phyloP scores from a whole-genome alignment of 2,888 invertebrate species.

The Esperia sulphurella region DNA sequence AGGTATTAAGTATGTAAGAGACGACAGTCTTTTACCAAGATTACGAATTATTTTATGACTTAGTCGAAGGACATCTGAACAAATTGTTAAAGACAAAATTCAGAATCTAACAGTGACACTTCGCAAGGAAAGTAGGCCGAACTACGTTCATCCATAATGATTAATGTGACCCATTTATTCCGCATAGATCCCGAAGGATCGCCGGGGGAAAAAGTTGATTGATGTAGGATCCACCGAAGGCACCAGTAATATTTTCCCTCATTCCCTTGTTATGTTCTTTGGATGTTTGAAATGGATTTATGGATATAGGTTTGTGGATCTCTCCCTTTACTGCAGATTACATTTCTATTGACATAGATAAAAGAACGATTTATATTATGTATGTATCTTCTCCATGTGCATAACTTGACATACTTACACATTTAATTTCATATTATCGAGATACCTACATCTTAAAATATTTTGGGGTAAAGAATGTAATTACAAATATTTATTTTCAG shows the following conservation, averaged over 20 bases:
- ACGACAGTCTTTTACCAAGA: too few relatives aligned
- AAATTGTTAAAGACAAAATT: conserved; percentile 35
- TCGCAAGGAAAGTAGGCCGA: conserved; percentile 38
- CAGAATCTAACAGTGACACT: conserved; percentile 41
- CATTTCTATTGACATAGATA: conserved; percentile 4
- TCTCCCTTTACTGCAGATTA: conserved; percentile 7
- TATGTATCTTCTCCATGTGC: too few relatives aligned
- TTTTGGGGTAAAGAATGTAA: too few relatives aligned
- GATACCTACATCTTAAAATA: too few relatives aligned
- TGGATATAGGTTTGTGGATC: conserved; percentile 30
- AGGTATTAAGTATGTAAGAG: too few relatives aligned
- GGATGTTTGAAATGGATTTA: conserved; percentile 26
- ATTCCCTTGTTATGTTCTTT: conserved; percentile 37
- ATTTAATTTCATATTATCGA: too few relatives aligned
- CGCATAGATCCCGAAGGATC: conserved; percentile 40
- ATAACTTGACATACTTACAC: too few relatives aligned
- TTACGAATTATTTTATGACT: conserved; percentile 18
- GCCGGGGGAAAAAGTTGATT: conserved; percentile 60
- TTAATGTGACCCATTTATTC: conserved; percentile 65
- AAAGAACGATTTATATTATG: not conserved
- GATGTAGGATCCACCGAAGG: conserved; percentile 48
- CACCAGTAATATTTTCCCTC: conserved; percentile 46
- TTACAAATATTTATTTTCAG: too few relatives aligned
- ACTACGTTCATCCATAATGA: conserved; percentile 61
- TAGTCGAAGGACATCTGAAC: conserved; percentile 30